Evolutionary conservation across 1,140 invertebrate genomes (phyloP).

Genomic region (Laupala kohalensis): DNA sequence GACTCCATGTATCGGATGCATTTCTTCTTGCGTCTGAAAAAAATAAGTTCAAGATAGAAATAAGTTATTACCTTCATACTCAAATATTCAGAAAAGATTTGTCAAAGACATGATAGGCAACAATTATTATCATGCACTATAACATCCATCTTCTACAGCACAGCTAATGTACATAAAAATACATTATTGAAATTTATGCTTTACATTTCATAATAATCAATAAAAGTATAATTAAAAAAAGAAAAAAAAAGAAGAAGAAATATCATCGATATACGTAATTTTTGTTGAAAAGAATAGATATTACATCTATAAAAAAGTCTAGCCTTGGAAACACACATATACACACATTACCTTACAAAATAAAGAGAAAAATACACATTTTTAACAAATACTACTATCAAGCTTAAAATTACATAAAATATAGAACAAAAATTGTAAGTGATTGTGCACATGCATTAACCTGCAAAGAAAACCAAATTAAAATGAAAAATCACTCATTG

Average conservation of each 20-base stretch:
- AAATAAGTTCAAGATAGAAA: constrained; percentile 9
- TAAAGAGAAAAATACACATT: not conserved
- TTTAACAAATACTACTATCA: not conserved
- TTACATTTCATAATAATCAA: too few relatives aligned
- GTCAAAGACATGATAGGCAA: too few relatives aligned
- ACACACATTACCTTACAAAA: not conserved
- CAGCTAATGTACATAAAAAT: not conserved
- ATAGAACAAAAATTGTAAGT: not conserved
- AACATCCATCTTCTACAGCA: not conserved
- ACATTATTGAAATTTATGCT: too few relatives aligned
- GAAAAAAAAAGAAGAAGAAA: too few relatives aligned
- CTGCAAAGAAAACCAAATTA: not conserved
- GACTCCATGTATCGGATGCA: constrained; percentile 85
- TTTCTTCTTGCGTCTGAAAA: constrained; percentile 93
- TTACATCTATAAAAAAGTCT: too few relatives aligned
- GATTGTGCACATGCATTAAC: not conserved
- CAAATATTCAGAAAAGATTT: too few relatives aligned
- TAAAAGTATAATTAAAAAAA: too few relatives aligned
- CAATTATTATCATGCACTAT: not conserved
- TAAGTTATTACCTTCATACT: too few relatives aligned
- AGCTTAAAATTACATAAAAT: not conserved
- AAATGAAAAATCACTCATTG: not conserved
- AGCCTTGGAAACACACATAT: not conserved
- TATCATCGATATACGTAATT: too few relatives aligned
- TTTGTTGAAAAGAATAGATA: too few relatives aligned